Base-by-base conservation (phyloP, 2,113 vertebrate species). In the Psophia crepitans region DNA sequence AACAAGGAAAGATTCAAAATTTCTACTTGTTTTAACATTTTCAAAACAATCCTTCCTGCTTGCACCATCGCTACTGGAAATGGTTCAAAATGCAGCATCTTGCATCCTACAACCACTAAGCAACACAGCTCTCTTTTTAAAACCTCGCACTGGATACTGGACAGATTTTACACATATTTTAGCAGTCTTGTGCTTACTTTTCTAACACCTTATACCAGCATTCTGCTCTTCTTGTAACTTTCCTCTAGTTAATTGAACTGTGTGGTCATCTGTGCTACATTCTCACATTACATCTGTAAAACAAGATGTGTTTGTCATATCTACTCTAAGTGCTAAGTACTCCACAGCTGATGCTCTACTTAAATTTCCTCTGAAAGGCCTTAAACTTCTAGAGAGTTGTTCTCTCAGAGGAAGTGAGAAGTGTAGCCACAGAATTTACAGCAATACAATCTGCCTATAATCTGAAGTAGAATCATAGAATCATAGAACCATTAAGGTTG, bases 271-370 rank as follows among this genome's bases (percentile, higher is more conserved):
- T 90, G 15, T 63, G 20, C n/a, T 56, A 28, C n/a, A 41, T 33
- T 49, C 37, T 75, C 18, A 9, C 1, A 7, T 56, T 21, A 15
- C 1, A 1, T 14, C 30, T 65, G 16, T 78, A 78, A 57, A 87
- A 70, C 12, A 91, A 66, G 46, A 35, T 9, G 28, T 58, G 26
- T 30, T 48, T 57, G 26, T 46, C 18, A 8, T 20, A 35, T 6
- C 27, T 27, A 32, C 0, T 0, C 12, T 49, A 28, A 46, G 39
- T 41, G 35, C 46, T n/a, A n/a, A n/a, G n/a, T n/a, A n/a, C n/a
- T n/a, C 60, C 41, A 41, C 41, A 44, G 35, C 19, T 44, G 32
- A 73, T 13, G 9, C 8, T 61, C 41, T 51, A 28, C 17, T 44
- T 61, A 64, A 57, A 54, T 69, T 79, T 35, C 58, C n/a, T 26